Evolutionary conservation across 1,140 invertebrate genomes (phyloP).

Genomic region (Sesamia nonagrioides): DNA sequence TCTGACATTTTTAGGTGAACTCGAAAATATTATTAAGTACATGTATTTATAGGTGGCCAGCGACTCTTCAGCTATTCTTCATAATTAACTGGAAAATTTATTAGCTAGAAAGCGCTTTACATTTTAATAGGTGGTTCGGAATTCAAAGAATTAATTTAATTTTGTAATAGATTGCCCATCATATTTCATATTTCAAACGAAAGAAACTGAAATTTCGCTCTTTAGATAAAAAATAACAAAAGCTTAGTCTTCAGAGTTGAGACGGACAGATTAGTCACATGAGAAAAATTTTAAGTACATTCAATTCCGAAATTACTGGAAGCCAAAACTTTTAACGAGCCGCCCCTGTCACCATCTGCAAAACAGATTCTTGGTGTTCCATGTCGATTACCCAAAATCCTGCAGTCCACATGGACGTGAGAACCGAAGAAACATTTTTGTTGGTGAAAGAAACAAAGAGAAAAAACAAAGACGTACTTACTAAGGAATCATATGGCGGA

Average conservation of each 20-base stretch:
- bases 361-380: slow-evolving; percentile 71
- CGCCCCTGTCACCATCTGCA: slow-evolving; percentile 76
- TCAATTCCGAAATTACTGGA: slow-evolving; percentile 68
- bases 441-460: slow-evolving; percentile 69
- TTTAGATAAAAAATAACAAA: slow-evolving; percentile 18
- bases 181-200: slow-evolving; percentile 3
- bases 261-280: slow-evolving; percentile 24
- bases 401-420: slow-evolving; percentile 80
- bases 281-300: slow-evolving; percentile 46
- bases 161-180: slow-evolving; percentile 14
- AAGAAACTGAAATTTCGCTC: neutral
- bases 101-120: slow-evolving; percentile 31
- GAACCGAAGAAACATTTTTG: slow-evolving; percentile 70
- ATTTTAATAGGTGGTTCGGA: slow-evolving; percentile 27
- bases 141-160: slow-evolving; percentile 31
- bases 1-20: slow-evolving; percentile 57
- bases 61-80: slow-evolving; percentile 24
- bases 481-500: slow-evolving; percentile 58
- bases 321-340: slow-evolving; percentile 68
- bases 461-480: no score
- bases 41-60: slow-evolving; percentile 48
- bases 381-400: slow-evolving; percentile 78
- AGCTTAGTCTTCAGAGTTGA: slow-evolving; percentile 10
- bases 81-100: slow-evolving; percentile 51
- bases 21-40: slow-evolving; percentile 49